Evolutionary conservation across 2,888 invertebrate genomes (phyloP).

Genomic region (Oxytorus armatus): DNA sequence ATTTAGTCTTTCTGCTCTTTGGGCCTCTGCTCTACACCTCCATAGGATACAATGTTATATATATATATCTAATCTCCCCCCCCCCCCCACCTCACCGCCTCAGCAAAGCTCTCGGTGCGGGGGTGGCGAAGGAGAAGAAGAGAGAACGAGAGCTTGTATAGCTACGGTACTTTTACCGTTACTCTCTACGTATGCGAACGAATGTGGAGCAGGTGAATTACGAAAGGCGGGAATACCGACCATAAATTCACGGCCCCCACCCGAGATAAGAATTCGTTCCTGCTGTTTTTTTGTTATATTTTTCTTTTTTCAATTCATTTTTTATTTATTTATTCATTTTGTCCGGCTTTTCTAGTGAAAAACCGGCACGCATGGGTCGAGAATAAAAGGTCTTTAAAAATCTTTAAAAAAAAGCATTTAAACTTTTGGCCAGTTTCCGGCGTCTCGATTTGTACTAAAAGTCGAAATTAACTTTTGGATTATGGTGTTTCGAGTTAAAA

Average conservation of each 20-base stretch:
- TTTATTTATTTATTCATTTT: not conserved
- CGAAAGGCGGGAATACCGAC: slow-evolving; percentile 67
- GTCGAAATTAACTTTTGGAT: not conserved
- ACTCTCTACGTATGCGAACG: slow-evolving; percentile 42
- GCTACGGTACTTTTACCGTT: slow-evolving; percentile 58
- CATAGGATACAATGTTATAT: not conserved
- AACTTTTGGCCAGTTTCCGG: not conserved
- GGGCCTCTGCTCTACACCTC: slow-evolving; percentile 26
- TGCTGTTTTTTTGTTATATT: slow-evolving; percentile 24
- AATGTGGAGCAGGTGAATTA: slow-evolving; percentile 68
- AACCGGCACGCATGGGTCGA: not conserved
- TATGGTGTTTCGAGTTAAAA: not conserved
- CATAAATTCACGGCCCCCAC: slow-evolving; percentile 64
- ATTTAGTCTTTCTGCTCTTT: slow-evolving; percentile 61
- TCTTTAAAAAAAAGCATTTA: not conserved
- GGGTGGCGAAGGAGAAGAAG: slow-evolving; percentile 20
- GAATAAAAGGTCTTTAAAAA: not conserved
- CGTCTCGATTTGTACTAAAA: not conserved
- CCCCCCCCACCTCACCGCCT: slow-evolving; percentile 7
- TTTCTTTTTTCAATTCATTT: slow-evolving; percentile 27
- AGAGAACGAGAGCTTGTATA: slow-evolving; percentile 25
- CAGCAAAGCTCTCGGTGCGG: slow-evolving; percentile 23
- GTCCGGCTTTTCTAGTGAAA: slow-evolving; percentile 15
- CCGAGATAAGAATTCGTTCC: slow-evolving; percentile 64
- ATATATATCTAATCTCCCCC: slow-evolving; percentile 7